Base-by-base conservation (phyloP, 2,113 vertebrate genomes). In the Penelope pileata region DNA sequence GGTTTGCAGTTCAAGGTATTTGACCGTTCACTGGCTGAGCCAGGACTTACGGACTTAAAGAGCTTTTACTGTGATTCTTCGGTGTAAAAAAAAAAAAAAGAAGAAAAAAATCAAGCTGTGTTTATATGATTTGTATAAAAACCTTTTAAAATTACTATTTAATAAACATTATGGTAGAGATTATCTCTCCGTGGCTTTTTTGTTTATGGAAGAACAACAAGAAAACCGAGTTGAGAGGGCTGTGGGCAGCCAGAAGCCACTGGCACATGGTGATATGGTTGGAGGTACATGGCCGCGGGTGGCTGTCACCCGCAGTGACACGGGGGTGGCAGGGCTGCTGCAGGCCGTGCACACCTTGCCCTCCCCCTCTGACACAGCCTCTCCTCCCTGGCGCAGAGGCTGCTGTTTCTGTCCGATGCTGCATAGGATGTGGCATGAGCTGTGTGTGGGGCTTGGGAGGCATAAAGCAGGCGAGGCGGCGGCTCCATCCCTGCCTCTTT, bases 101-200 rank as follows among this genome's bases (percentile, higher is more conserved):
- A 76, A 90, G 97, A 97, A 97, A 98, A 98, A 98, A 98, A 97
- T 97, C 98, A 98, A 98, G 98, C 98, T 98, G 98, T 99, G 99
- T 99, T 99, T 99, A 98, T 99, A 99, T 99, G 98, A 99, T 99
- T 99, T 99, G 99, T 99, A 99, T 98, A 99, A 99, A 99, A 97
- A 95, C 98, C 98, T 99, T 99, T 99, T 99, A 98, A 98, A 97
- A 98, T 98, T 98, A 97, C 98, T 99, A 99, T 99, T 99, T 99
- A 99, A 99, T 99, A 99, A 99, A 99, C 98, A 98, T 98, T 98
- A 98, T 97, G 92, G 97, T 98, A 98, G 97, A 98, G 93, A 90
- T 81, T 78, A 88, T 75, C 83, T 82, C 88, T 86, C 86, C 36
- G 73, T 72, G 56, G 43, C 58, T 76, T 50, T 63, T 53, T 79